These are phyloP conservation scores for Acrocephalus scirpaceus DNA, from an alignment of 2,797 vertebrate species.

Conservation along the genomic window DNA sequence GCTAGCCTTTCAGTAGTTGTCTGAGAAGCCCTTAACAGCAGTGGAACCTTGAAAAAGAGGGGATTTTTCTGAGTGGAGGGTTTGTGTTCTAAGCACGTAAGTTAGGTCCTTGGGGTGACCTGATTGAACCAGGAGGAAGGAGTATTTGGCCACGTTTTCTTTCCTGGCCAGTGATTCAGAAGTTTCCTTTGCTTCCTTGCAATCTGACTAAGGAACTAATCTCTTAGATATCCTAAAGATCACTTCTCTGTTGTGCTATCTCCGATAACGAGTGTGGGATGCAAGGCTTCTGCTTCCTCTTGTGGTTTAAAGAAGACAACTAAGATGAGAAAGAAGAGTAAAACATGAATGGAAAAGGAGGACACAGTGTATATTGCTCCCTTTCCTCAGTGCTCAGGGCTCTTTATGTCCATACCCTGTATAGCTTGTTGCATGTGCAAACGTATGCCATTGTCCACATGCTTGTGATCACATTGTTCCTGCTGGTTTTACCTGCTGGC, in stretches of 20 bases:
- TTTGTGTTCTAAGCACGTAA: neutral
- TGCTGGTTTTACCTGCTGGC: neutral
- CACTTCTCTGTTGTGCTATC: neutral
- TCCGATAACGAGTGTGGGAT: fast-evolving
- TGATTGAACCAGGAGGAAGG: neutral
- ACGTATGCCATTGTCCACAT: neutral
- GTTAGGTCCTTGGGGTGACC: neutral
- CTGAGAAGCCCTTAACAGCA: neutral
- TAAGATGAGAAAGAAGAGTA: neutral
- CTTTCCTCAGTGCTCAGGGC: neutral
- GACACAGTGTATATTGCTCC: neutral
- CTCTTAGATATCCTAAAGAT: neutral
- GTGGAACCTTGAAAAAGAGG: neutral
- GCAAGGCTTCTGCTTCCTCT: neutral
- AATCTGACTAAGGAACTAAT: neutral
- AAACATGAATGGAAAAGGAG: neutral
- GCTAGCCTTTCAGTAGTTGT: neutral
- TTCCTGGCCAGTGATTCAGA: neutral
- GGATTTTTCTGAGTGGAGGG: neutral
- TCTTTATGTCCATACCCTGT: neutral
- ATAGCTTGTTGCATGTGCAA: neutral
- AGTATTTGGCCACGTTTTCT: neutral
- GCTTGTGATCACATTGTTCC: neutral
- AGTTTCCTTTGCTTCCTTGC: neutral
- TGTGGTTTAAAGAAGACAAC: neutral